Conservation (phyloP, 2,888 invertebrate genomes). For the Drosophila nigricruria region DNA sequence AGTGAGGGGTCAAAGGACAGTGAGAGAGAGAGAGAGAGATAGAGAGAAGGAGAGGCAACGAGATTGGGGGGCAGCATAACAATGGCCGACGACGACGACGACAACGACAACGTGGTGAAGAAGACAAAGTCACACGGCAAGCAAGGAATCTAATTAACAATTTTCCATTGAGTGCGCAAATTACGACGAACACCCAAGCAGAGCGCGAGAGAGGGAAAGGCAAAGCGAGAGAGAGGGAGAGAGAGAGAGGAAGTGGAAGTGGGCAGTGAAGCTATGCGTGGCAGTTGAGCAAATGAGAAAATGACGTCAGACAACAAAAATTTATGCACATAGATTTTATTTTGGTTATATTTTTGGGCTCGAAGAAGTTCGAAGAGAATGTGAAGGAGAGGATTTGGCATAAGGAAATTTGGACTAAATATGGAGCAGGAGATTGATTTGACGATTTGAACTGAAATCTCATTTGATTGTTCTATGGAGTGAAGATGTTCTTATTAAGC, state of each 20-base stretch:
- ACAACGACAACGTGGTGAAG: slow-evolving; percentile 37
- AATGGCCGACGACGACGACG: slow-evolving; percentile 53
- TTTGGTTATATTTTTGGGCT: background rate
- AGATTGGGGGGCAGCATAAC: slow-evolving; percentile 43
- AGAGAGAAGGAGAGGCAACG: background rate
- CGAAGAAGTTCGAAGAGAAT: background rate
- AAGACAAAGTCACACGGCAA: slow-evolving; percentile 81
- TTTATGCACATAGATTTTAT: background rate
- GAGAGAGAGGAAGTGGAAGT: background rate
- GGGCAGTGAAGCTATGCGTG: background rate
- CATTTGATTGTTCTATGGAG: background rate
- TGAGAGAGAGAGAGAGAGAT: background rate
- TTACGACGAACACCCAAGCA: slow-evolving; percentile 77
- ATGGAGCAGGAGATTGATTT: background rate
- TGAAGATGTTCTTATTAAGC: background rate
- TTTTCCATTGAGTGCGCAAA: slow-evolving; percentile 85
- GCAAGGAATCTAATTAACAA: slow-evolving; percentile 85
- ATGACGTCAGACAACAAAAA: slow-evolving; percentile 26
- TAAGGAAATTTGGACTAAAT: background rate
- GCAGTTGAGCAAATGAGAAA: background rate
- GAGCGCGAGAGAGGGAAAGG: background rate
- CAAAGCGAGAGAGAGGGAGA: background rate
- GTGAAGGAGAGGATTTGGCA: background rate
- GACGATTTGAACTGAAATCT: background rate
- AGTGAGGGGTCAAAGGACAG: background rate